Conservation (phyloP, 2,888 invertebrate genomes). For the Tridacna gigas region DNA sequence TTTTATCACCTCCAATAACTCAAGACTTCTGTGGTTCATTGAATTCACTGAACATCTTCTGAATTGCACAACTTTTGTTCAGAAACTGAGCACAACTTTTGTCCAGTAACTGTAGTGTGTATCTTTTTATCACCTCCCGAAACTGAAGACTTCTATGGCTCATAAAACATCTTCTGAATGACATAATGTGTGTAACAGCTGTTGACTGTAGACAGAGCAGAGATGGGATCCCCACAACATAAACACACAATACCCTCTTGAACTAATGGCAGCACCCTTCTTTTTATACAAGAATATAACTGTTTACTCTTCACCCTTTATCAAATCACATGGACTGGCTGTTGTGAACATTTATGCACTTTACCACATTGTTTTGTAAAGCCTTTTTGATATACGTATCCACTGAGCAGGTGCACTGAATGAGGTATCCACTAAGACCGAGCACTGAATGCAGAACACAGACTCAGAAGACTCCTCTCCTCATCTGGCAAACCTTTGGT, state of each 20-base stretch:
- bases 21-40: too few relatives aligned
- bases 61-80: not conserved
- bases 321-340: too few relatives aligned
- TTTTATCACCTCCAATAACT: too few relatives aligned
- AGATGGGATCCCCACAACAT: not conserved
- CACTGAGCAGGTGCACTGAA: too few relatives aligned
- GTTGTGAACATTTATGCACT: not conserved
- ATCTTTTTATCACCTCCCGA: constrained; percentile 43
- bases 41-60: too few relatives aligned
- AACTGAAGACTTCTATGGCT: constrained; percentile 39
- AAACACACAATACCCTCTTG: constrained; percentile 8
- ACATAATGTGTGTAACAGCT: constrained; percentile 61
- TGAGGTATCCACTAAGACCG: too few relatives aligned
- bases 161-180: constrained; percentile 55
- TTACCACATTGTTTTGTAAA: not conserved
- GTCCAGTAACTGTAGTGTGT: constrained; percentile 26
- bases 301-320: not conserved
- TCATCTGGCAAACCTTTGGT: too few relatives aligned
- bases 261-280: not conserved
- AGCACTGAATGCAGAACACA: too few relatives aligned
- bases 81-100: constrained; percentile 10
- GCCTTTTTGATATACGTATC: too few relatives aligned
- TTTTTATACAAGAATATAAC: too few relatives aligned
- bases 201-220: constrained; percentile 23
- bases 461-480: too few relatives aligned